Evolutionary conservation across 2,113 vertebrate genomes (phyloP).

Genomic region (cat (Felis catus)): F.catus_Fca126_mat1.0 CM031426.1:49041001-49041500

Average conservation of each 20-base stretch:
- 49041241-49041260: neutral
- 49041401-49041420: neutral
- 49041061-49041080: neutral
- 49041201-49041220: neutral
- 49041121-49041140: neutral
- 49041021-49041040: neutral
- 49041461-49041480: neutral
- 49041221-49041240: neutral
- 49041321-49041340: neutral
- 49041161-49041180: neutral
- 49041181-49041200: conserved; percentile 30
- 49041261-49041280: neutral
- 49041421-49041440: neutral
- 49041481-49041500: neutral
- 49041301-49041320: neutral
- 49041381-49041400: neutral
- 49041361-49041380: neutral
- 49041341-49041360: neutral
- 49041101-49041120: neutral
- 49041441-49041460: neutral
- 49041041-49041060: neutral
- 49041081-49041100: neutral
- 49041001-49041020: neutral
- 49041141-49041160: neutral
- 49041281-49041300: neutral